Evolutionary conservation across 2,888 invertebrate species (phyloP), one percentile per base, ranked within the genome.

Genomic region (Eremobia ochroleuca): DNA sequence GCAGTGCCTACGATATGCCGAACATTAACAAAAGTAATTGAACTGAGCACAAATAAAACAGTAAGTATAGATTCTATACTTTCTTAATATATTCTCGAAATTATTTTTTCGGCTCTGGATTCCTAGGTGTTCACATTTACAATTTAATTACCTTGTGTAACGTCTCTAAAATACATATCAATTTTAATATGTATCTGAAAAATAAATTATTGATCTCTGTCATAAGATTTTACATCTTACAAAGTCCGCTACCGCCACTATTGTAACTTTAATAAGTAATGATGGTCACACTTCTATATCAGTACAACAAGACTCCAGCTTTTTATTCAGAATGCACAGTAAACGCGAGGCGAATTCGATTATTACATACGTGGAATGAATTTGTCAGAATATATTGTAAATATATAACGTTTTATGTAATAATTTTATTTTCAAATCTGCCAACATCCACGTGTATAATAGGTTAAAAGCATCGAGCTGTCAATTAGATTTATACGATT

Each of bases 331-430:
- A 87, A 85, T 92, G 95, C 95, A 95, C 94, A 94, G 95, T 90
- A 85, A 90, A 90, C 89, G 95, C 95, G 96, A 95, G 95, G 94
- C 94, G 92, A 91, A 91, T 91, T 90, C 89, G 88, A 90, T 92
- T 92, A 93, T 94, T 95, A 94, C 92, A 95, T 94, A 92, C 95
- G 96, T 96, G 95, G 93, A 92, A 92, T 92, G 88, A 91, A 92
- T 93, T 94, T 94, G 94, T 92, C 95, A 95, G 95, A 94, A 91
- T 94, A 93, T 94, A 95, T 95, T 97, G 96, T 97, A 97, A 96
- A 97, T 96, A 96, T 92, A 94, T 92, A 86, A 94, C 91, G 92
- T 94, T 95, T 95, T 95, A 94, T 95, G 94, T 96, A 95, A 95
- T 95, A 94, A 94, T 94, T 94, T 95, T 94, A 94, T 93, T 95